A percentile compares a stretch with the other conserved stretches of the same genome.
Evolutionary conservation across 2,888 invertebrate species (phyloP).

Genomic region (Netelia fuscicornis): DNA sequence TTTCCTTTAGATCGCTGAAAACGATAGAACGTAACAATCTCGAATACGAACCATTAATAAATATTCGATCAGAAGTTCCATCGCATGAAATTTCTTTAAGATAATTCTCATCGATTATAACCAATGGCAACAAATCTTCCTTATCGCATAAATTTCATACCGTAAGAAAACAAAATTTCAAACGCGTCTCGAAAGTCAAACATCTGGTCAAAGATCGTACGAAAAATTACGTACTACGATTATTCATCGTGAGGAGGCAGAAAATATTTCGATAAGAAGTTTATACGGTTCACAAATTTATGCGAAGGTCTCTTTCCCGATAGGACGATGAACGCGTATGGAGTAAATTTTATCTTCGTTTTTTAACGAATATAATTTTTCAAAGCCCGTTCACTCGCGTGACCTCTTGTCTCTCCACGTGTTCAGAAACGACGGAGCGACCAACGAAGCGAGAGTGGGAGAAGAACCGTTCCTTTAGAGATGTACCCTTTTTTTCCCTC

Average conservation of each 20-base stretch:
- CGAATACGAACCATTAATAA: too few relatives aligned
- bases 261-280: slow-evolving; percentile 15
- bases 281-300: neutral
- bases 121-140: too few relatives aligned
- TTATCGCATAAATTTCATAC: too few relatives aligned
- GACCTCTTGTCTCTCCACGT: neutral
- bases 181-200: too few relatives aligned
- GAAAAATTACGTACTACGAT: neutral
- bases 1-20: neutral
- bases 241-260: neutral
- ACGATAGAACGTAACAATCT: too few relatives aligned
- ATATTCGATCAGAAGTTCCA: too few relatives aligned
- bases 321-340: neutral
- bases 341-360: neutral
- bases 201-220: neutral
- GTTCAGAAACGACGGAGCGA: neutral
- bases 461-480: neutral
- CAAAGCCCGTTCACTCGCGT: neutral
- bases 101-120: too few relatives aligned
- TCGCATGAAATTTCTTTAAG: too few relatives aligned
- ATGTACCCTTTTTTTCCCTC: neutral
- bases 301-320: neutral
- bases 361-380: neutral
- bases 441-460: neutral
- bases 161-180: too few relatives aligned